Conservation (phyloP, 2,113 vertebrate genomes). For the Pseudopipra pipra region DNA sequence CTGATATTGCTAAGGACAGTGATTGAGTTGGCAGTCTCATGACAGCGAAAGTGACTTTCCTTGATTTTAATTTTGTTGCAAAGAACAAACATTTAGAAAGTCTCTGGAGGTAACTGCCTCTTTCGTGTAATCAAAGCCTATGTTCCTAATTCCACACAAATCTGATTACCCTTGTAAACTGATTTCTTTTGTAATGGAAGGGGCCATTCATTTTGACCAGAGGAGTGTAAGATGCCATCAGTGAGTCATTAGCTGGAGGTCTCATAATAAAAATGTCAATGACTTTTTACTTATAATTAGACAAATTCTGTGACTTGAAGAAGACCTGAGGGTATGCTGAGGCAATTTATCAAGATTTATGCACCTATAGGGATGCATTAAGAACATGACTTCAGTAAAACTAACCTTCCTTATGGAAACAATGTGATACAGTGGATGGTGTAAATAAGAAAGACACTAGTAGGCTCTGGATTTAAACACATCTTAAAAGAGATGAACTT, state of each 20-base stretch:
- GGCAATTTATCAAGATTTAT: conserved; percentile 32
- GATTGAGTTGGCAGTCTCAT: neutral
- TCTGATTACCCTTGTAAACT: neutral
- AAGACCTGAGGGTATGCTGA: conserved; percentile 51
- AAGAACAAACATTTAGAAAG: neutral
- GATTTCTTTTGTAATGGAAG: neutral
- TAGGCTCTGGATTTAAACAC: conserved; percentile 52
- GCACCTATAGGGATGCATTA: neutral
- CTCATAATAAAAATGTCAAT: conserved; percentile 21
- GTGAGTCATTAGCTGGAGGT: conserved; percentile 26
- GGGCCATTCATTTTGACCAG: neutral
- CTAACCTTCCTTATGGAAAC: conserved; percentile 24
- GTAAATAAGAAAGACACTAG: conserved; percentile 59
- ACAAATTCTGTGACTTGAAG: conserved; percentile 38
- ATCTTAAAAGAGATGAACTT: conserved; percentile 61
- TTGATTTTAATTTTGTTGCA: neutral
- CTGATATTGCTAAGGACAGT: neutral
- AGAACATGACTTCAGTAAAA: conserved; percentile 57
- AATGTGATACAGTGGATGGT: conserved; percentile 18
- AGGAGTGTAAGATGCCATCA: neutral
- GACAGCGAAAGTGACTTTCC: neutral
- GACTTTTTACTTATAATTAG: conserved; percentile 60
- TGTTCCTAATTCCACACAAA: neutral
- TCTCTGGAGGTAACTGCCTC: neutral
- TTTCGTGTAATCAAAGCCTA: neutral